Base-by-base conservation (phyloP, 1,140 invertebrate species). In the Polypedilum pembai region DNA sequence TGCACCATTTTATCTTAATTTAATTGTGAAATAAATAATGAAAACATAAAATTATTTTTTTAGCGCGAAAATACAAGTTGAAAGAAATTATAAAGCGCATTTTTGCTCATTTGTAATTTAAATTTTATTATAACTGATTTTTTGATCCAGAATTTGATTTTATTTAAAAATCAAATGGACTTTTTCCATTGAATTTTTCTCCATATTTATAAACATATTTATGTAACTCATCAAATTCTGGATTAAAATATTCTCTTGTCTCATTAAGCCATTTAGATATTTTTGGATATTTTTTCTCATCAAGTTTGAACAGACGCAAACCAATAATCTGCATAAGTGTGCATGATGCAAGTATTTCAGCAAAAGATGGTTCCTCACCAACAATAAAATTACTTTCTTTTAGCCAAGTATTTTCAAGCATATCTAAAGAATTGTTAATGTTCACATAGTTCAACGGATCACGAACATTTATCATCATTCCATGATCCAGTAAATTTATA, bases 291-390 rank as follows among this genome's bases (percentile, higher is more conserved):
- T 21, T 69, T 1, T 8, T 7, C 1, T 69, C 20, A 20, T 69
- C 65, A 7, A 69, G 15, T 21, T 5, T 8, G 18, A 69, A 69
- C 1, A 69, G 18, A 2, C 20, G 17, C 20, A 69, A 10, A 8
- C 65, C 65, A 3, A 69, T 84, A 63, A 91, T 87, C 84, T 95
- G 93, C 82, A 94, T 92, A n/a, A 95, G 83, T 84, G 95, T 93
- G 80, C 91, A 92, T 15, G 88, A 87, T 1, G 88, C 92, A 75
- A 94, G 84, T 73, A 95, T 81, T 83, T 95, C 94, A 33, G 93
- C 92, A 8, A 92, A 87, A 7, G 87, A 89, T 3, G 85, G 75
- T 1, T 90, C 85, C 77, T 91, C 78, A 0, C 92, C 91, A 41
- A 84, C 83, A 1, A 96, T 80, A 78, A 87, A 95, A 20, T 86